phyloP scores from a whole-genome alignment of 2,888 invertebrate genomes.

The Acanthosepion lycidas region DNA sequence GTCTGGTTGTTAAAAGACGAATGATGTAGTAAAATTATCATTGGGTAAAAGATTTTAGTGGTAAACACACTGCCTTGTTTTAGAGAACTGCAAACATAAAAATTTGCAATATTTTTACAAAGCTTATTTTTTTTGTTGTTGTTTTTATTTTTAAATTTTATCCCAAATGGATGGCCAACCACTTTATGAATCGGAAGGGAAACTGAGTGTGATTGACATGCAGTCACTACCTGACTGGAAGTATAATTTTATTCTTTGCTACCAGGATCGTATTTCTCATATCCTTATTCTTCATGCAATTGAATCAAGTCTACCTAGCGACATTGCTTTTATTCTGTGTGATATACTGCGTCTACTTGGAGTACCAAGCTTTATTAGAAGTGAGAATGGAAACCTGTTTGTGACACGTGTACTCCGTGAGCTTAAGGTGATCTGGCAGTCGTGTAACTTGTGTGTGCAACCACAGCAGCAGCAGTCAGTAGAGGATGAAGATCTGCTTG shows the following conservation, averaged over 20 bases:
- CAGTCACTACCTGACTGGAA: conserved; percentile 37
- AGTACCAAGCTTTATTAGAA: not conserved
- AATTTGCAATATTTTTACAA: not conserved
- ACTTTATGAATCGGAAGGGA: not conserved
- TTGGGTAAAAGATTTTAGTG: not conserved
- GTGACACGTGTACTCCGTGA: conserved; percentile 39
- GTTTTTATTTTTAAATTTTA: not conserved
- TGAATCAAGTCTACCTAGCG: not conserved
- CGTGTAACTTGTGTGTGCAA: not conserved
- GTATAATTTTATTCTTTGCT: conserved; percentile 24
- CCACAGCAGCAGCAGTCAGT: not conserved
- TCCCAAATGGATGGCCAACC: not conserved
- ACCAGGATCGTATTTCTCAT: not conserved
- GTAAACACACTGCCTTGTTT: not conserved
- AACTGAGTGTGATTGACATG: conserved; percentile 23
- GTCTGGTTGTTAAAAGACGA: not conserved
- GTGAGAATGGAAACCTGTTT: conserved; percentile 1
- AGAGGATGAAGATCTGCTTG: not conserved
- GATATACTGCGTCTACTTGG: conserved; percentile 38
- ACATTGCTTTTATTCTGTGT: not conserved
- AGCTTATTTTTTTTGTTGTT: not conserved
- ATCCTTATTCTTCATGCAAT: conserved; percentile 23
- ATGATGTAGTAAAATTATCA: not conserved
- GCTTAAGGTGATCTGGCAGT: not conserved
- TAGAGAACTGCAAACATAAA: not conserved